Evolutionary conservation across 2,113 vertebrate genomes (phyloP).

Genomic region (Aspiorhynchus laticeps): DNA sequence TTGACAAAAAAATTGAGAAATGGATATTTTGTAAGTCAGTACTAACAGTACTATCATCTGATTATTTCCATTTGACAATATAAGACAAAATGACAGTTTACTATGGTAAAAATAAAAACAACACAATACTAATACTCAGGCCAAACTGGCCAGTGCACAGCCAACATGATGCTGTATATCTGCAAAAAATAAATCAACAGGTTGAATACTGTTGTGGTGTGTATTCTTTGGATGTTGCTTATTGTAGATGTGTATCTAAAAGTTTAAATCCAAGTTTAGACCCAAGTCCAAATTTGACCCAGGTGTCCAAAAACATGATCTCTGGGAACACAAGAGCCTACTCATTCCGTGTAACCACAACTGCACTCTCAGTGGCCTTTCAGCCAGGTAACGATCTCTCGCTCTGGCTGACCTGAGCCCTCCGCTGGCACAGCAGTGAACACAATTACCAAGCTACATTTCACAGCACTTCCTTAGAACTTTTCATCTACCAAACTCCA

Average conservation of each 20-base stretch:
- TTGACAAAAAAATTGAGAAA: background rate
- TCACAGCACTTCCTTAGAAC: background rate
- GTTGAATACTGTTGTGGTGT: background rate
- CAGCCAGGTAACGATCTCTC: background rate
- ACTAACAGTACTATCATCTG: background rate
- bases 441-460: background rate
- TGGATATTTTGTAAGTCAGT: background rate
- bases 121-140: background rate
- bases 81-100: background rate
- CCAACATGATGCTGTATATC: background rate
- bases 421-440: slow-evolving; percentile 8
- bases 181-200: background rate
- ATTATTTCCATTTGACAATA: background rate
- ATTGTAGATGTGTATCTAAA: background rate
- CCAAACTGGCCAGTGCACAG: background rate
- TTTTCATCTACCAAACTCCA: background rate
- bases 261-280: background rate
- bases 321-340: background rate
- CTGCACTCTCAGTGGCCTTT: background rate
- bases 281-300: background rate
- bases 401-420: background rate
- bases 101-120: background rate
- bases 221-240: background rate
- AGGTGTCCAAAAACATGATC: slow-evolving; percentile 1
- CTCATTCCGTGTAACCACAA: background rate